A percentile compares a stretch with the other conserved stretches of the same genome.
These are phyloP conservation scores for Plagodis dolabraria DNA, from an alignment of 2,888 invertebrate genomes.

Conservation along the genomic window DNA sequence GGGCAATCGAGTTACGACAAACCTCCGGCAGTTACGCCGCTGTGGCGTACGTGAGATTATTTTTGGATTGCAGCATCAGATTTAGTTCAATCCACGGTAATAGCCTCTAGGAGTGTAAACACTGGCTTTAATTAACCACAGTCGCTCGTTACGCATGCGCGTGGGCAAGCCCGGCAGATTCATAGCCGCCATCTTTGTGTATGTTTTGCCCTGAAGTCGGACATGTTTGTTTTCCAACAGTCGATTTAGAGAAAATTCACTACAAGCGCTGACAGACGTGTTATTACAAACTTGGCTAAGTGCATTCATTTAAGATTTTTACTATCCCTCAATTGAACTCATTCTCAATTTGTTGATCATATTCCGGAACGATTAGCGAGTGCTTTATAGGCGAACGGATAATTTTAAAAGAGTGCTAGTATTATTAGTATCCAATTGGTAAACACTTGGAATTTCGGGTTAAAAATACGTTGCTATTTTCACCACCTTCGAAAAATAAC, in stretches of 20 bases:
- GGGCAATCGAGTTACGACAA: conserved; percentile 44
- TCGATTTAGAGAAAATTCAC: conserved; percentile 77
- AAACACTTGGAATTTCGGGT: conserved; percentile 23
- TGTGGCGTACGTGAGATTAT: conserved; percentile 68
- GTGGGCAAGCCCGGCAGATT: conserved; percentile 71
- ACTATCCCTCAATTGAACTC: conserved; percentile 13
- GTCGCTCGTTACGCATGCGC: conserved; percentile 65
- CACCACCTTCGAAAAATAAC: conserved; percentile 20
- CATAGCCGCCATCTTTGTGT: conserved; percentile 66
- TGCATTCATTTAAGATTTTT: conserved; percentile 31
- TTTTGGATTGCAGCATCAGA: conserved; percentile 65
- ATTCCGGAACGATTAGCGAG: conserved; percentile 12
- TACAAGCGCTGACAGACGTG: conserved; percentile 69
- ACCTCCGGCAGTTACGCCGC: conserved; percentile 45
- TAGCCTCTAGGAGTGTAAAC: conserved; percentile 74
- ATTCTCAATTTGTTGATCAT: conserved; percentile 11
- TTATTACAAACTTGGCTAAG: conserved; percentile 49
- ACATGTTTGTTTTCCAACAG: conserved; percentile 70
- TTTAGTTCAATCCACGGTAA: conserved; percentile 68
- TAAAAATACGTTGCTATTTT: conserved; percentile 28
- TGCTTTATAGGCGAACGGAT: conserved; percentile 9
- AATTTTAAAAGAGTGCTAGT: conserved; percentile 13
- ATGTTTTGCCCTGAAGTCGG: conserved; percentile 53
- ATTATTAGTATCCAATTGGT: conserved; percentile 17
- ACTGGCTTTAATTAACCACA: conserved; percentile 72